Base-by-base conservation (phyloP, 1,140 invertebrate species). In the Latrodectus geometricus region DNA sequence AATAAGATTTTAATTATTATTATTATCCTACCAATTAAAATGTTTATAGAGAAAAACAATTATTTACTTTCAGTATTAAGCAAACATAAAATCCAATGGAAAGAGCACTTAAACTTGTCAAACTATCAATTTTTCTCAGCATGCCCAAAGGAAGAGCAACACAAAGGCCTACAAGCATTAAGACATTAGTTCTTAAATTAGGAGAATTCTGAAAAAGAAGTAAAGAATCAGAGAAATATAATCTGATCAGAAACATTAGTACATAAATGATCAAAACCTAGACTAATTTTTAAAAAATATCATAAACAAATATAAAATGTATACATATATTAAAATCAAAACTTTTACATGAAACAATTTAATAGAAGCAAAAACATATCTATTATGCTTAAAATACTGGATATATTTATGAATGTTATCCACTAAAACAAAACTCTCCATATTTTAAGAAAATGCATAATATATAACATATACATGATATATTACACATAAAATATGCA, bases 1-100 rank as follows among this genome's bases (percentile, higher is more conserved):
- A 35, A 35, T 50, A 49, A 74, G n/a, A n/a, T n/a, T n/a, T n/a
- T n/a, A n/a, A n/a, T n/a, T n/a, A n/a, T n/a, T n/a, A n/a, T n/a
- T n/a, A n/a, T n/a, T n/a, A 50, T 8, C 15, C 14, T 49, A 8
- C 12, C 4, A 48, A 4, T 80, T 70, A 12, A 80, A 48, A 17
- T 35, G 35, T 35, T 35, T 35, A 35, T 35, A 35, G 35, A 35
- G 35, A 35, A 35, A 3, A 35, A 35, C 35, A 48, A 7, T 17
- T 82, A 17, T 69, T 79, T 92, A 97, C 97, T 93, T 97, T 97
- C 15, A 96, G 90, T 87, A 97, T 95, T 54, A 99, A 93, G 90
- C 95, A 95, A 80, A 95, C 92, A 91, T 99, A 99, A 92, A 99
- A 99, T 0, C 94, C 93, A 88, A 99, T 95, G 15, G 97, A 97